Evolutionary conservation across 1,140 invertebrate genomes (phyloP), one percentile per base, ranked within the genome.

Genomic region (Epicauta chinensis): DNA sequence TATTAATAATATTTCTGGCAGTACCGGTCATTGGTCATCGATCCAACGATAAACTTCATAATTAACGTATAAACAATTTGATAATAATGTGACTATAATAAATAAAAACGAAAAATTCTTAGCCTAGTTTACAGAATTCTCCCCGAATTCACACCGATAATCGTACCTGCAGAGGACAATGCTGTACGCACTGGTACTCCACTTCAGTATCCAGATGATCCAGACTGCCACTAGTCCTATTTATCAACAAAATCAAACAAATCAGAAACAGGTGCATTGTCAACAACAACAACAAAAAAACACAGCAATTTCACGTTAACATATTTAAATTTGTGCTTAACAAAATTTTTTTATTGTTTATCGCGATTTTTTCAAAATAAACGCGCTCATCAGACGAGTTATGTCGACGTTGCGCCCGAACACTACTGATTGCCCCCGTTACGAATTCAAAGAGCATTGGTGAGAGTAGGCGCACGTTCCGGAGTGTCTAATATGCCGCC

Each of bases 1-100:
- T 60, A 57, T 60, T 60, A 56, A 59, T 56, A 60, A 60, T 53
- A 57, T 57, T 60, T 60, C 55, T 48, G 45, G 53, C 38, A 54
- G 23, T 35, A 48, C 30, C 45, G 54, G 58, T 59, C 58, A 59
- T 53, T 60, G 58, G 58, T 60, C 58, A 60, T 47, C 45, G 55
- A 53, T 56, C 23, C 55, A 60, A 0, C 40, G 53, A 55, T 50
- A 55, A 55, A 52, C 16, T 34, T 13, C 38, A 41, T 34, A 34
- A n/a, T n/a, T 34, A 34, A 34, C 41, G 16, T 2, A 43, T 16
- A 43, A 43, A 29, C 7, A 23, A 23, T 23, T 43, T 43, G 15
- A 16, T 29, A 11, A 23, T 7, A 10, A 10, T 39, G 14, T 13
- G 6, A 2, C 3, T 11, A 13, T n/a, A 7, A 13, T 39, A 39